Evolutionary conservation across 2,888 invertebrate species (phyloP), one percentile per base, ranked within the genome.

Genomic region (Acrobasis suavella): DNA sequence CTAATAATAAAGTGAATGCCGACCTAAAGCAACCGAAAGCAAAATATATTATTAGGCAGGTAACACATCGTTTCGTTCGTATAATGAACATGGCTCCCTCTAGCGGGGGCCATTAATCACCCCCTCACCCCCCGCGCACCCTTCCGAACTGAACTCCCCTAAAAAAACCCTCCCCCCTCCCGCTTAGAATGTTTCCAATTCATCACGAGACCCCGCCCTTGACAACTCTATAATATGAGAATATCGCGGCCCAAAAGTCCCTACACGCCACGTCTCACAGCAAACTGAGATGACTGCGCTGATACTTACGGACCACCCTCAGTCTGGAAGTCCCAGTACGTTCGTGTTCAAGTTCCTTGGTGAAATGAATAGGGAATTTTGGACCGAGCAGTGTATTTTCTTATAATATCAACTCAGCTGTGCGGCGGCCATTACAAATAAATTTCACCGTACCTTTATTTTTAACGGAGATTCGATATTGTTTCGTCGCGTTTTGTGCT

Each of bases 191-290:
- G 90, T 89, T 88, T 82, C 87, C 90, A 91, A 93, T 93, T 89
- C 93, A 93, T 93, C 92, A 91, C 91, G 82, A 89, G 82, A 92
- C 93, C 84, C 93, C 93, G 93, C 93, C 93, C 92, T 91, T 93
- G 93, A 93, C 93, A 93, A 92, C 93, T 93, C 93, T 93, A 93
- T n/a, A n/a, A n/a, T 93, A 93, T 85, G 92, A 85, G 85, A 82
- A 82, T 74, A 77, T 78, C 76, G 81, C 79, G 85, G 80, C 72
- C 78, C 75, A 66, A 80, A 86, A 83, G 76, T 86, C 79, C 80
- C 80, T 67, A 76, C 73, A 73, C 81, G 77, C 70, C 66, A 66
- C 66, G 63, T 69, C 72, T 69, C 74, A 71, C 68, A 70, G 65
- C 22, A 16, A 60, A 62, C 63, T 67, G 63, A 66, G 67, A 66